Evolutionary conservation across 2,888 invertebrate genomes (phyloP).

Genomic region (Drosophila neonasuta): DNA sequence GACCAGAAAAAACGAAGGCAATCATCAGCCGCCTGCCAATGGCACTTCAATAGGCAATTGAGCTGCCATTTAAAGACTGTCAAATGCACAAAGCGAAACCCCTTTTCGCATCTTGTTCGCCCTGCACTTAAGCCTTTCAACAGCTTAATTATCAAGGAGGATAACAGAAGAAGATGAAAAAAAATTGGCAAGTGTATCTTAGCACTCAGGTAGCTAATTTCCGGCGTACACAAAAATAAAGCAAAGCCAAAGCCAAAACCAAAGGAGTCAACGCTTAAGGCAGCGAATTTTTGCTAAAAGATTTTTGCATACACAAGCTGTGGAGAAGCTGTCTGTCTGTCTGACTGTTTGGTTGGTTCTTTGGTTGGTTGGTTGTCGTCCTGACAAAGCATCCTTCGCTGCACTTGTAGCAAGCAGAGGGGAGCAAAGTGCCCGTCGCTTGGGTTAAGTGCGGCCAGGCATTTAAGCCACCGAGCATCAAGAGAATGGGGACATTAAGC

Average conservation of each 20-base stretch:
- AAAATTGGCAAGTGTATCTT: constrained; percentile 17
- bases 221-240: constrained; percentile 45
- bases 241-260: constrained; percentile 15
- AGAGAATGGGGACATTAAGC: constrained; percentile 32
- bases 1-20: constrained; percentile 21
- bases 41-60: constrained; percentile 60
- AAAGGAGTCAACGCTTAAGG: constrained; percentile 36
- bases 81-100: constrained; percentile 56
- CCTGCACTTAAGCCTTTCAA: constrained; percentile 44
- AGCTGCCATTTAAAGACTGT: constrained; percentile 55
- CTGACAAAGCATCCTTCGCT: constrained; percentile 43
- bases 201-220: constrained; percentile 59
- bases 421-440: constrained; percentile 45
- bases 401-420: constrained; percentile 23
- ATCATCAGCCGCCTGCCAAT: constrained; percentile 43
- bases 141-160: constrained; percentile 59
- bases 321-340: background rate
- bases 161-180: constrained; percentile 5
- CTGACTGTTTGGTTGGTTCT: too few relatives aligned
- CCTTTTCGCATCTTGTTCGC: background rate
- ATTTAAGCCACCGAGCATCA: constrained; percentile 59
- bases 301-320: constrained; percentile 33
- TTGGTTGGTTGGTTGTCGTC: background rate
- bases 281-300: constrained; percentile 28
- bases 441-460: constrained; percentile 53